phyloP scores from a whole-genome alignment of 2,888 invertebrate species.

The Synergus itoensis region DNA sequence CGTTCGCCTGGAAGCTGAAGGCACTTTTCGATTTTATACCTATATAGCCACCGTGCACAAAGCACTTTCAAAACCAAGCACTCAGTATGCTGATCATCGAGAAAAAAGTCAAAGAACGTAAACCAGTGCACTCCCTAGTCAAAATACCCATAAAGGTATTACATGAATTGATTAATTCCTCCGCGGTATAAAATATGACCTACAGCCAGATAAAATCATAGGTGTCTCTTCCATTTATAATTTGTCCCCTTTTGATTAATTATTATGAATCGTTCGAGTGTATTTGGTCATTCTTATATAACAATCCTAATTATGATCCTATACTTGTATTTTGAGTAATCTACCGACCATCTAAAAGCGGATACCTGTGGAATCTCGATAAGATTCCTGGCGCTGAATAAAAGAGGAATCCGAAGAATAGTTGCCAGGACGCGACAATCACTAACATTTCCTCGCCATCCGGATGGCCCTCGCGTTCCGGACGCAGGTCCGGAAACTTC shows the following conservation, averaged over 20 bases:
- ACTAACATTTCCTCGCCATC: neutral
- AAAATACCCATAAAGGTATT: too few relatives aligned
- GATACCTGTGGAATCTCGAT: neutral
- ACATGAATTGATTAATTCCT: too few relatives aligned
- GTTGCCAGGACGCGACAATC: neutral
- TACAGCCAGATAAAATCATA: too few relatives aligned
- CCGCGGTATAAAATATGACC: too few relatives aligned
- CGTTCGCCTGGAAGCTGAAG: neutral
- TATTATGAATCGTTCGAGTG: too few relatives aligned
- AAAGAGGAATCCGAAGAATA: neutral
- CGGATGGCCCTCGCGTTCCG: constrained; percentile 5
- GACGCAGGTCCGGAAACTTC: constrained; percentile 22
- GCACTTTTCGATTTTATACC: neutral
- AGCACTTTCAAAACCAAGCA: neutral
- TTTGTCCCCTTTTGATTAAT: too few relatives aligned
- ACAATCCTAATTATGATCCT: too few relatives aligned
- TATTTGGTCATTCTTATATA: too few relatives aligned
- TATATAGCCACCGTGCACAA: neutral
- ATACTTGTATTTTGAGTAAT: too few relatives aligned
- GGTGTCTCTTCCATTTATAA: too few relatives aligned
- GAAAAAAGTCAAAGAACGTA: neutral
- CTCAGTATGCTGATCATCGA: neutral
- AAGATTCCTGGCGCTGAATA: constrained; percentile 7
- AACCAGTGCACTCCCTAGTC: neutral
- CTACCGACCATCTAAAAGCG: neutral